These are phyloP conservation scores for Pandemis corylana DNA, from an alignment of 2,888 invertebrate species.

Conservation along the genomic window DNA sequence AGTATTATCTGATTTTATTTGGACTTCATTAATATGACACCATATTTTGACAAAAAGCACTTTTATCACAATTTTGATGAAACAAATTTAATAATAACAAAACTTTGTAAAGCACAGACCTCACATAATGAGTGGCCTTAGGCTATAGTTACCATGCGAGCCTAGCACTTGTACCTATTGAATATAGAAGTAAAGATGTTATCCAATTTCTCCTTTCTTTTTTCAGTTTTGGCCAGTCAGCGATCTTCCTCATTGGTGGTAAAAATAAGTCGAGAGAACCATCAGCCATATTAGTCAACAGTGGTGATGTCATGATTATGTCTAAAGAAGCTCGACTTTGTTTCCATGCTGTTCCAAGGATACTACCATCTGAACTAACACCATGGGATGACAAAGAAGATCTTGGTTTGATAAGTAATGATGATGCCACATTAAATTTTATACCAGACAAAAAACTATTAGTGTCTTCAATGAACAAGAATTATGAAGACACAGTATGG, in stretches of 20 bases:
- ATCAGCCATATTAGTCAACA: constrained; percentile 89
- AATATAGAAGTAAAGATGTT: too few species aligned
- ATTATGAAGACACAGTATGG: constrained; percentile 74
- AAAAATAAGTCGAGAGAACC: constrained; percentile 87
- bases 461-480: constrained; percentile 55
- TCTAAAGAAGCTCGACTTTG: constrained; percentile 92
- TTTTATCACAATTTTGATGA: background rate
- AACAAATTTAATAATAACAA: background rate
- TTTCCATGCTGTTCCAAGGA: constrained; percentile 97
- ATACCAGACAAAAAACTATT: constrained; percentile 54
- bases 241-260: constrained; percentile 97
- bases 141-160: too few species aligned
- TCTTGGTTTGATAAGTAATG: constrained; percentile 37
- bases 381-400: constrained; percentile 76
- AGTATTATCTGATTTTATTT: too few species aligned
- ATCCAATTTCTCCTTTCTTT: background rate
- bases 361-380: constrained; percentile 82
- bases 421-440: constrained; percentile 55
- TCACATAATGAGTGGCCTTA: too few species aligned
- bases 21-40: too few species aligned
- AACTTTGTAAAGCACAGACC: background rate
- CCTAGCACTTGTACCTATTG: too few species aligned
- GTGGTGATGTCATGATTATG: constrained; percentile 98
- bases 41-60: too few species aligned
- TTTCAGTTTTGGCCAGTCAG: constrained; percentile 97